These are phyloP conservation scores for Drosophila punjabiensis DNA, from an alignment of 1,140 invertebrate species.

Conservation along the genomic window DNA sequence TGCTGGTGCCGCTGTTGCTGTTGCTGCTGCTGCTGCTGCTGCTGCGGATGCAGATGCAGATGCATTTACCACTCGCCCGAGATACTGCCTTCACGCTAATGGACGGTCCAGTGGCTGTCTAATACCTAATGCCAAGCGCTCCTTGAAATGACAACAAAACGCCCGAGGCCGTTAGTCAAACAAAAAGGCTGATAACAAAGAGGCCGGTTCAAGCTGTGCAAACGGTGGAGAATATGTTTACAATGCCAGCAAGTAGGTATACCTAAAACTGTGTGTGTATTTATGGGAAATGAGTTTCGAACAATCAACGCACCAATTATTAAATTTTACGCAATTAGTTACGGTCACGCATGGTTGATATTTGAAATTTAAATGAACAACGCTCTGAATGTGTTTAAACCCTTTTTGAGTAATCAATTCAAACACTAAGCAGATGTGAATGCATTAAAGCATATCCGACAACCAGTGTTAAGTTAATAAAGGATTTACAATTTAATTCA, in stretches of 20 bases:
- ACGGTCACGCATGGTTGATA: slow-evolving; percentile 6
- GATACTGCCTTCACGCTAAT: slow-evolving; percentile 41
- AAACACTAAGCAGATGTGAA: slow-evolving; percentile 12
- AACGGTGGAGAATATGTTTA: neutral
- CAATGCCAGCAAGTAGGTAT: slow-evolving; percentile 8
- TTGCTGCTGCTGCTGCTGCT: neutral
- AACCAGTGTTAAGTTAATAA: neutral
- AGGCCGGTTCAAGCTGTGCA: neutral
- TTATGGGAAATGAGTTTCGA: slow-evolving; percentile 2
- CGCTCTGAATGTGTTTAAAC: neutral
- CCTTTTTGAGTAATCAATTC: slow-evolving; percentile 8
- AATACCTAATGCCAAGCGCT: slow-evolving; percentile 26
- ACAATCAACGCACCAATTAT: slow-evolving; percentile 24
- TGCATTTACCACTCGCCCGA: slow-evolving; percentile 28
- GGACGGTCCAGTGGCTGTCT: slow-evolving; percentile 30
- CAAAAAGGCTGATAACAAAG: slow-evolving; percentile 37
- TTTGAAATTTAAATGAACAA: slow-evolving; percentile 13
- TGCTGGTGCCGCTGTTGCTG: too few relatives aligned
- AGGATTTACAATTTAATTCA: neutral
- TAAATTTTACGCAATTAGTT: slow-evolving; percentile 39
- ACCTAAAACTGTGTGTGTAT: slow-evolving; percentile 25
- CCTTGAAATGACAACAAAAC: slow-evolving; percentile 50
- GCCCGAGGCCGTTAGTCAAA: slow-evolving; percentile 44
- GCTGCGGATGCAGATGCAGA: slow-evolving; percentile 24
- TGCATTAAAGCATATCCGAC: slow-evolving; percentile 3